Conservation (phyloP, 2,113 vertebrate species). For the Epinephelus lanceolatus region DNA sequence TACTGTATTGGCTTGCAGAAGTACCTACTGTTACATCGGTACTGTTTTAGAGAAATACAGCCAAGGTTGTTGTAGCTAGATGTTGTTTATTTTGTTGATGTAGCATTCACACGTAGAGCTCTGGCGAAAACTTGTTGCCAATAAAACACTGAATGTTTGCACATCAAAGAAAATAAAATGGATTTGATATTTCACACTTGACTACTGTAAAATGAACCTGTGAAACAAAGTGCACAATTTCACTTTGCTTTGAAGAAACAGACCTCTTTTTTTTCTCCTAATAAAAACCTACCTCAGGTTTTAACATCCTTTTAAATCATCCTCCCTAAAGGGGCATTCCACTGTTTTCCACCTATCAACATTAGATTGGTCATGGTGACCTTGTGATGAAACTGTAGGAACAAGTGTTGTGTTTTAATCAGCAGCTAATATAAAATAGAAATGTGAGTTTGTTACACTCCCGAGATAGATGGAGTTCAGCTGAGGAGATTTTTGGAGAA, state of each 20-base stretch:
- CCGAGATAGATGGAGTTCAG: background rate
- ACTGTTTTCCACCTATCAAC: background rate
- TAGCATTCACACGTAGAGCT: background rate
- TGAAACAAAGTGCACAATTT: background rate
- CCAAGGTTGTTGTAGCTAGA: background rate
- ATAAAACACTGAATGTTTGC: background rate
- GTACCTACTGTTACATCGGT: slow-evolving; percentile 1
- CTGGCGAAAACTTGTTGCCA: background rate
- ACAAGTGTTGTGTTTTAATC: background rate
- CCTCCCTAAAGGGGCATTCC: background rate
- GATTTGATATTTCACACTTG: background rate
- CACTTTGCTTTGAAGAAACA: background rate
- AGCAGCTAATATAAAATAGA: background rate
- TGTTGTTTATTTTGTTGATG: slow-evolving; percentile 13
- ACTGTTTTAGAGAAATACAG: background rate
- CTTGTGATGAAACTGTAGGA: background rate
- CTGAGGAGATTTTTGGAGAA: background rate
- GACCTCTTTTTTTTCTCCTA: background rate
- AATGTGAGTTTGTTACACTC: background rate
- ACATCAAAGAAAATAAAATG: background rate
- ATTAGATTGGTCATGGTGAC: background rate
- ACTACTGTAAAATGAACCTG: background rate
- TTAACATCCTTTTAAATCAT: background rate
- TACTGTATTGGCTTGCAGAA: slow-evolving; percentile 36
- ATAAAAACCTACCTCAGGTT: background rate